These are phyloP conservation scores for Urophycis tenuis DNA, from an alignment of 2,797 vertebrate genomes.

Conservation along the genomic window DNA sequence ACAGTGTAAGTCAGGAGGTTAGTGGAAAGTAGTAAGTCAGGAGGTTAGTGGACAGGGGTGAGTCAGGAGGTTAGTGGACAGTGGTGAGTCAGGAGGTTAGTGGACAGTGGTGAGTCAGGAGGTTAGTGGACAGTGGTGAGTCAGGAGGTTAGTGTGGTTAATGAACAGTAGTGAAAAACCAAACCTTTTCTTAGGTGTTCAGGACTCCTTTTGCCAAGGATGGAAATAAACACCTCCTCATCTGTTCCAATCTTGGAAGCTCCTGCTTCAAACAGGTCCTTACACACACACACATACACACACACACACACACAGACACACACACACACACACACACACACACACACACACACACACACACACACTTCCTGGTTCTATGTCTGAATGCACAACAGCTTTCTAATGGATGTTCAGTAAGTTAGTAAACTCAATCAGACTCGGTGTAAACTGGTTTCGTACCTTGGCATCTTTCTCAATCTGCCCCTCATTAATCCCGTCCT, in stretches of 20 bases:
- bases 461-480: slow-evolving; percentile 86
- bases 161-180: slow-evolving; percentile 13
- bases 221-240: slow-evolving; percentile 89
- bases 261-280: slow-evolving; percentile 87
- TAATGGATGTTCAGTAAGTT: slow-evolving; percentile 60
- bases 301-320: slow-evolving; percentile 30
- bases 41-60: not conserved
- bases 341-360: slow-evolving; percentile 11
- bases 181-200: slow-evolving; percentile 83
- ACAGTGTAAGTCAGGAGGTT: not conserved
- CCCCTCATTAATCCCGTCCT: slow-evolving; percentile 70
- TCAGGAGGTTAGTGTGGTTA: not conserved
- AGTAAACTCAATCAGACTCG: no score
- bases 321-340: slow-evolving; percentile 23
- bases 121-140: not conserved
- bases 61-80: not conserved
- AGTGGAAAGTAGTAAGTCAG: not conserved
- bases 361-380: not conserved
- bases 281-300: slow-evolving; percentile 38
- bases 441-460: slow-evolving; percentile 60
- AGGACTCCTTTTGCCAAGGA: slow-evolving; percentile 83
- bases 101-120: not conserved
- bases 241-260: slow-evolving; percentile 90
- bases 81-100: not conserved
- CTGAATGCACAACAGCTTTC: not conserved